Evolutionary conservation across 2,888 invertebrate genomes (phyloP), one percentile per base, ranked within the genome.

Genomic region (Sphaerophoria taeniata): DNA sequence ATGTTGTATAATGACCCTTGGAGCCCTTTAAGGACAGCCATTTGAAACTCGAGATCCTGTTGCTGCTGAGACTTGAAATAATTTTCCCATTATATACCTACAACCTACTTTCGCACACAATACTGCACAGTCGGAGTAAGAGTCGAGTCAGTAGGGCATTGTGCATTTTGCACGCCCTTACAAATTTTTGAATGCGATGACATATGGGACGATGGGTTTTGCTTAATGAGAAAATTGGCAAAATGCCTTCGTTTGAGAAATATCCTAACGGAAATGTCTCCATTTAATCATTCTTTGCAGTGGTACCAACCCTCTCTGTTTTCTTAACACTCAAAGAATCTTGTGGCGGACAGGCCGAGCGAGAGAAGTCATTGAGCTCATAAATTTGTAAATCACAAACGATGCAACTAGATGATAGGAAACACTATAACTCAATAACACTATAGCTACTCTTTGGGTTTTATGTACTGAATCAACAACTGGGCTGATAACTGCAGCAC

Each of bases 141-240:
- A 24, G 24, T 24, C 24, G 24, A 24, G 24, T 24, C 24, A 24
- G 24, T 24, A 24, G 24, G 24, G 24, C 24, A 24, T 24, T 24
- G 24, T 24, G 24, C 24, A 24, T 24, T 24, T 24, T 24, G 24
- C 24, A 24, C 24, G 24, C 24, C 24, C 24, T 24, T 24, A 24
- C 24, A 11, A 43, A 43, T 43, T 39, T 9, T 43, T 43, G 43
- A 43, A 43, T 43, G 11, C 12, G 6, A 24, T 14, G 33, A 47
- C 47, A 14, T 65, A 9, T 43, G 43, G 43, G 24, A 9, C 53
- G n/a, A 53, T 67, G 53, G 39, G 24, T 47, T 61, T 9, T 16
- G 65, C 9, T 43, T 71, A 83, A 83, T 78, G 70, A 60, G 47
- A 55, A 75, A 79, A 84, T 84, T 80, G 80, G 80, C 84, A 80